Conservation (phyloP, 2,888 invertebrate genomes). For the Ommatoiulus sabulosus region DNA sequence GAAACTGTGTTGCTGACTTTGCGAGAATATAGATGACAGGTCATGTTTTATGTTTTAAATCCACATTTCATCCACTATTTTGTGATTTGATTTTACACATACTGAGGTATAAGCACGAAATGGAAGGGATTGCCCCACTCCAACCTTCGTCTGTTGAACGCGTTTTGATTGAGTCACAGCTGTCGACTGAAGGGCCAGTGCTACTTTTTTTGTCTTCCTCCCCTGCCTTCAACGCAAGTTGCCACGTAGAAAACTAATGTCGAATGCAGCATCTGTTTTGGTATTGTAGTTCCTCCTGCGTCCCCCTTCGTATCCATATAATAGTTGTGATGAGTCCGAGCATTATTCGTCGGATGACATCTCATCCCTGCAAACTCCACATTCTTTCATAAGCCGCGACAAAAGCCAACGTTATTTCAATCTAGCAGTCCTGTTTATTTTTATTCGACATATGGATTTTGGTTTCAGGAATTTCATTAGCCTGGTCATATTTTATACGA, state of each 20-base stretch:
- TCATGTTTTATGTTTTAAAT: too few relatives aligned
- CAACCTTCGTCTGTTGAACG: constrained; percentile 31
- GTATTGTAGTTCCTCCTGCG: neutral
- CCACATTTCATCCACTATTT: neutral
- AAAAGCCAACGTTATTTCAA: constrained; percentile 19
- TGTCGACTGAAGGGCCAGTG: constrained; percentile 40
- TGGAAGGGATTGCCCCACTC: neutral
- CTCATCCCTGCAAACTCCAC: neutral
- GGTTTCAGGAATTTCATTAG: constrained; percentile 30
- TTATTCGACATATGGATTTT: constrained; percentile 35
- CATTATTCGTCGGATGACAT: constrained; percentile 18
- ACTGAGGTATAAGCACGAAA: neutral
- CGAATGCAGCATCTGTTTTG: constrained; percentile 8
- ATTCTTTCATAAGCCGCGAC: constrained; percentile 3
- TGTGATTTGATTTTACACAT: neutral
- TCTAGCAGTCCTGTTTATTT: neutral
- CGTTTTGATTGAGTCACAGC: constrained; percentile 51
- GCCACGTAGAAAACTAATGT: neutral
- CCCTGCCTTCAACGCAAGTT: neutral
- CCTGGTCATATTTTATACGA: neutral
- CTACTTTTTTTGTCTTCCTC: constrained; percentile 12
- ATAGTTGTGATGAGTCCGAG: neutral
- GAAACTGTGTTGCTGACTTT: too few relatives aligned
- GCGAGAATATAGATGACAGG: too few relatives aligned
- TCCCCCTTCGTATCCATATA: constrained; percentile 2